Conservation (phyloP, 2,888 invertebrate genomes). For the Notodonta ziczac region DNA sequence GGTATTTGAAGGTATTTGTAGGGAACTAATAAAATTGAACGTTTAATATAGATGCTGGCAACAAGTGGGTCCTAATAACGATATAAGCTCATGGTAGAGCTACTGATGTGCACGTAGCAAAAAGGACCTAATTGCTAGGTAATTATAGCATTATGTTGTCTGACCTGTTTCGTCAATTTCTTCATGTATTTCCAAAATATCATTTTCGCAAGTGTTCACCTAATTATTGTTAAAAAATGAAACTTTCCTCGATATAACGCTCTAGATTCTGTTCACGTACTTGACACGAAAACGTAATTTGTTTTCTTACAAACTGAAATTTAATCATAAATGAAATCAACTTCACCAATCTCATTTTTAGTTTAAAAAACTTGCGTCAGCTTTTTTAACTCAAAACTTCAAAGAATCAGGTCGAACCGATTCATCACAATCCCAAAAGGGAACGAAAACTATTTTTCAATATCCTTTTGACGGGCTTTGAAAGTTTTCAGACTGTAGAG, state of each 20-base stretch:
- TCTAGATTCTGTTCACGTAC: not conserved
- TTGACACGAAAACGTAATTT: not conserved
- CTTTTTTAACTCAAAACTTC: not conserved
- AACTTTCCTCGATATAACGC: not conserved
- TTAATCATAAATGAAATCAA: constrained; percentile 2
- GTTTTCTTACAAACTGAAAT: constrained; percentile 2
- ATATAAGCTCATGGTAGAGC: too few species aligned
- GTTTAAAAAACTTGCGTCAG: not conserved
- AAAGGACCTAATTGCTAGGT: too few species aligned
- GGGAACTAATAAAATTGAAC: too few species aligned
- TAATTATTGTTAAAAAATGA: not conserved
- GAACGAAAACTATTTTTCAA: constrained; percentile 2
- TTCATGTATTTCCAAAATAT: not conserved
- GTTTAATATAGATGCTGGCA: too few species aligned
- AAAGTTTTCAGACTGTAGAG: constrained; percentile 23
- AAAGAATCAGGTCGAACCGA: constrained; percentile 13
- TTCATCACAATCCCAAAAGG: constrained; percentile 1
- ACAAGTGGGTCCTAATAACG: too few species aligned
- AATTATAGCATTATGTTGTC: too few species aligned
- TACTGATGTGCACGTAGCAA: too few species aligned
- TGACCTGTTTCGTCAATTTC: not conserved
- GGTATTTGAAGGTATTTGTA: too few species aligned
- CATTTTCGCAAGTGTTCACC: not conserved
- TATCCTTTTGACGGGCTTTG: constrained; percentile 9
- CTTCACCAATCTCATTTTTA: not conserved